Conservation (phyloP, 2,888 invertebrate species). For the Oligia strigilis region DNA sequence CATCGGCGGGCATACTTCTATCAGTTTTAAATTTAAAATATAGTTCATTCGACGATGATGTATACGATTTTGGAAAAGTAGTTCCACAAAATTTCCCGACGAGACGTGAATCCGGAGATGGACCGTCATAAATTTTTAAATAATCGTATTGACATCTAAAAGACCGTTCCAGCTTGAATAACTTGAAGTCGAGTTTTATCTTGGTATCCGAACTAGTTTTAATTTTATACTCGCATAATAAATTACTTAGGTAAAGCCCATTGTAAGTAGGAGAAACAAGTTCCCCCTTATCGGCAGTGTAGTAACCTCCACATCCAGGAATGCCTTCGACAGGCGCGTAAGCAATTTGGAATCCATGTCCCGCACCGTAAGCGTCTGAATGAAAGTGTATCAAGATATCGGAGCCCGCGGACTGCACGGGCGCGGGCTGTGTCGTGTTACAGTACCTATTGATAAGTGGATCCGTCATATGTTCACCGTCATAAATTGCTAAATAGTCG, state of each 20-base stretch:
- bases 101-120: slow-evolving; percentile 90
- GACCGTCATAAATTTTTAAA: slow-evolving; percentile 92
- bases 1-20: slow-evolving; percentile 74
- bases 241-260: slow-evolving; percentile 89
- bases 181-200: slow-evolving; percentile 92
- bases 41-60: slow-evolving; percentile 91
- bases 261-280: slow-evolving; percentile 92
- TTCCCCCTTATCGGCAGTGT: slow-evolving; percentile 91
- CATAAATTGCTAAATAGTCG: slow-evolving; percentile 94
- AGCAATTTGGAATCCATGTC: slow-evolving; percentile 96
- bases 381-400: slow-evolving; percentile 94
- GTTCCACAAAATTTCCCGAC: slow-evolving; percentile 95
- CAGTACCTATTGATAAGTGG: slow-evolving; percentile 93
- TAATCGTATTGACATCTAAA: slow-evolving; percentile 91
- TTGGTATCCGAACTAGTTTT: slow-evolving; percentile 91
- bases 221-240: slow-evolving; percentile 95
- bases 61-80: slow-evolving; percentile 90
- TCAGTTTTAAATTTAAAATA: slow-evolving; percentile 90
- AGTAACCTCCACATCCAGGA: slow-evolving; percentile 96
- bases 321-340: slow-evolving; percentile 93
- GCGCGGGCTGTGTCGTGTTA: slow-evolving; percentile 93
- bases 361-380: slow-evolving; percentile 92
- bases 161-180: slow-evolving; percentile 92
- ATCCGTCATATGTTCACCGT: slow-evolving; percentile 87
- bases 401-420: slow-evolving; percentile 92